Conservation (phyloP, 2,113 vertebrate species). For the Psilopogon haemacephalus region DNA sequence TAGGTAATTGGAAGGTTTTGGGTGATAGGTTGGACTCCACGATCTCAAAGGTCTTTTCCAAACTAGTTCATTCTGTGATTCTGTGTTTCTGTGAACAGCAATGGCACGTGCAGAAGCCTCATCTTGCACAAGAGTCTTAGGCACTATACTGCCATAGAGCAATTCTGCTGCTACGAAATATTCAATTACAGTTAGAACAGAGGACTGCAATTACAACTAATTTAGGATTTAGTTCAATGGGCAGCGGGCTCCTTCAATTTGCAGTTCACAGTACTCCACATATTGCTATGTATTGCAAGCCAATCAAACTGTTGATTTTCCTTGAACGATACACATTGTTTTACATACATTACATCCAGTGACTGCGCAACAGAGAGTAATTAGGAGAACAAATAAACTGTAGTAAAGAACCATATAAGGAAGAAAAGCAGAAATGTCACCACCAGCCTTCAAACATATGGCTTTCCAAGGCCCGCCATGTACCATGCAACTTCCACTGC, state of each 20-base stretch:
- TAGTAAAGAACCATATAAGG: conserved; percentile 26
- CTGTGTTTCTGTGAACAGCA: neutral
- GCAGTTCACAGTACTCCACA: neutral
- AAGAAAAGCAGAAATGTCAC: conserved; percentile 41
- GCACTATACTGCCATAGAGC: neutral
- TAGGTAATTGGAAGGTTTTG: too few relatives aligned
- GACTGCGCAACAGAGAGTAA: neutral
- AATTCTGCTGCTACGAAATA: neutral
- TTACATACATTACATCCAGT: neutral
- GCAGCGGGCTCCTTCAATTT: neutral
- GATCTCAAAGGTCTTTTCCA: too few relatives aligned
- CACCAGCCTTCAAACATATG: neutral
- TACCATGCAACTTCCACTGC: conserved; percentile 2
- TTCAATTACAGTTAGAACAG: neutral
- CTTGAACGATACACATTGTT: neutral
- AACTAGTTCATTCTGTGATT: too few relatives aligned
- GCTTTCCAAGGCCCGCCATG: conserved; percentile 34
- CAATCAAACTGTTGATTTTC: neutral
- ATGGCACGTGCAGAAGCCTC: neutral
- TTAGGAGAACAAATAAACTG: conserved; percentile 45
- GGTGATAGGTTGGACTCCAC: too few relatives aligned
- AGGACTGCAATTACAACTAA: neutral
- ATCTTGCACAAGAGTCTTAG: neutral
- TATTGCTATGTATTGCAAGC: neutral
- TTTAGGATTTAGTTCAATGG: neutral